A percentile compares a stretch with the other conserved stretches of the same genome.
phyloP scores from a whole-genome alignment of 2,113 vertebrate species.

The Bubo blakistoni region DNA sequence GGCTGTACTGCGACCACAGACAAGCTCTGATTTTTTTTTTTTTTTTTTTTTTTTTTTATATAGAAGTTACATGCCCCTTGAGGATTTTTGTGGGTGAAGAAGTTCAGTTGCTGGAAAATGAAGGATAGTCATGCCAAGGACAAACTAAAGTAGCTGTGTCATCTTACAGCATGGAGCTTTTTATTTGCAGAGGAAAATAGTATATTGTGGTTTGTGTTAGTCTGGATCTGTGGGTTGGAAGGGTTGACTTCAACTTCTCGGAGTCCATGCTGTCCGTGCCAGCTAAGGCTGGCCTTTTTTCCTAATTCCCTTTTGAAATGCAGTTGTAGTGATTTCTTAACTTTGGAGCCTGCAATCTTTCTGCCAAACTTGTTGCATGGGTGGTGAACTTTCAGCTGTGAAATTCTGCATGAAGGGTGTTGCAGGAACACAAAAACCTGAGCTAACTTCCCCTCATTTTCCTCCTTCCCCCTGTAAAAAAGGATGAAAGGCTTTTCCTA shows the following conservation, averaged over 20 bases:
- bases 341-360: not conserved
- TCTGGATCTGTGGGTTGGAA: not conserved
- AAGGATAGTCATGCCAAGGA: not conserved
- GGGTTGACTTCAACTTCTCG: not conserved
- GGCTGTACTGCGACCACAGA: not conserved
- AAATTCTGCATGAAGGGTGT: not conserved
- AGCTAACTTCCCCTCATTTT: not conserved
- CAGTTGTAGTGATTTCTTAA: not conserved
- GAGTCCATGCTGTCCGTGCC: not conserved
- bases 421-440: not conserved
- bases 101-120: not conserved
- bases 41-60: not conserved
- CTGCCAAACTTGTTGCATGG: not conserved
- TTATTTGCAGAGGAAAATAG: not conserved
- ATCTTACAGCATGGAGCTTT: not conserved
- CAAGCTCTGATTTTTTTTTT: not conserved
- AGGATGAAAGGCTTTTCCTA: not conserved
- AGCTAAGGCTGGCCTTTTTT: not conserved
- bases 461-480: not conserved
- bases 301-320: not conserved
- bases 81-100: not conserved
- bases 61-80: not conserved
- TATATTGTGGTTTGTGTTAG: not conserved
- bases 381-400: not conserved
- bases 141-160: not conserved